Percentiles rank a stretch among this genome's conserved stretches.
Evolutionary conservation across 2,888 invertebrate species (phyloP).

Genomic region (Xestia xanthographa): DNA sequence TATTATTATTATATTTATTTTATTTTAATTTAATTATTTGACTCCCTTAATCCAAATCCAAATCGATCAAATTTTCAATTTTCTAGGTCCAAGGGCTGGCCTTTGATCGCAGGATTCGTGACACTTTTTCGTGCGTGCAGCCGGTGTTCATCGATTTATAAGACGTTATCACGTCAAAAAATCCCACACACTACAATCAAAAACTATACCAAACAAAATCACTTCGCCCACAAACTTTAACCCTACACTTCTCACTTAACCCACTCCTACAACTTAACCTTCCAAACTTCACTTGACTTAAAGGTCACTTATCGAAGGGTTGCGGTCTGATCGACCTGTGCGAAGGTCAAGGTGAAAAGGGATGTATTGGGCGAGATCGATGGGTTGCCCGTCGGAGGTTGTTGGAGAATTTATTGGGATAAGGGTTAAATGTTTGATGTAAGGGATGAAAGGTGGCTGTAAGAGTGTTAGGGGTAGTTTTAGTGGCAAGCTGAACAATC

Average conservation of each 20-base stretch:
- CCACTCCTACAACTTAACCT: slow-evolving; percentile 59
- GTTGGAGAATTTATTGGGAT: slow-evolving; percentile 55
- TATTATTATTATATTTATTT: too few relatives aligned
- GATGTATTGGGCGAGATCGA: slow-evolving; percentile 60
- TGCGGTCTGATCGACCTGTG: slow-evolving; percentile 56
- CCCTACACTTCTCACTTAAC: slow-evolving; percentile 39
- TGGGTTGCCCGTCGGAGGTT: slow-evolving; percentile 7
- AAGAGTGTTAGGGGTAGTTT: slow-evolving; percentile 30
- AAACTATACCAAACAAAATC: slow-evolving; percentile 10
- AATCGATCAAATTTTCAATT: too few relatives aligned
- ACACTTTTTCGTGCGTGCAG: too few relatives aligned
- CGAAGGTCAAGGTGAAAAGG: slow-evolving; percentile 56
- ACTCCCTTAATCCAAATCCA: too few relatives aligned
- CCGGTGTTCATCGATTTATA: too few relatives aligned
- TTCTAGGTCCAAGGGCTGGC: too few relatives aligned
- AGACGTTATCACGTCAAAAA: not conserved
- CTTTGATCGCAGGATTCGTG: too few relatives aligned
- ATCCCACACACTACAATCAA: too few relatives aligned
- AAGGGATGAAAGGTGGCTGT: slow-evolving; percentile 50
- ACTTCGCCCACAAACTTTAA: slow-evolving; percentile 15
- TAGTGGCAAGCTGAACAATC: slow-evolving; percentile 2
- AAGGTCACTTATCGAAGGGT: slow-evolving; percentile 63
- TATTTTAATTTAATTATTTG: too few relatives aligned
- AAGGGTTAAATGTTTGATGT: slow-evolving; percentile 59
- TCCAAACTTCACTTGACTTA: slow-evolving; percentile 55